Evolutionary conservation across 2,797 vertebrate genomes (phyloP).

Genomic region (Trachurus trachurus): DNA sequence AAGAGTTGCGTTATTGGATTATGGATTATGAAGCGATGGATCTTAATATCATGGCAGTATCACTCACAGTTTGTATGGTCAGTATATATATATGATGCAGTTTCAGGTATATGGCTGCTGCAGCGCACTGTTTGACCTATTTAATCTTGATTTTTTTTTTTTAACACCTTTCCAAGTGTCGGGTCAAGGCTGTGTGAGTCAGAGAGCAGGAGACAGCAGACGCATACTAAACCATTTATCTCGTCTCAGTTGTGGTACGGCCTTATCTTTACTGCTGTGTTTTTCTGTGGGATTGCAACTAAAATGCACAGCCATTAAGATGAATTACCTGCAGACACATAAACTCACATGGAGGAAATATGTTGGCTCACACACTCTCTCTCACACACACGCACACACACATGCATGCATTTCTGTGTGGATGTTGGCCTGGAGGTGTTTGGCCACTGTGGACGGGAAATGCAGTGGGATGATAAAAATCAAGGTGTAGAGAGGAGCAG

Average conservation of each 20-base stretch:
- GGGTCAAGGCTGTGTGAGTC: constrained; percentile 78
- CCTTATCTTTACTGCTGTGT: constrained; percentile 86
- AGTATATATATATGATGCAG: neutral
- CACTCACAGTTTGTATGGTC: neutral
- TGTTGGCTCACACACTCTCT: neutral
- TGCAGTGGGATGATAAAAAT: constrained; percentile 29
- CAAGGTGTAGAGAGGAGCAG: constrained; percentile 25
- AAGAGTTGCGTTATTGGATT: constrained; percentile 4
- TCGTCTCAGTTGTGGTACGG: constrained; percentile 36
- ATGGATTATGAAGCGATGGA: neutral
- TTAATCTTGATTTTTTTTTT: constrained; percentile 28
- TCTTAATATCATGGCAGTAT: neutral
- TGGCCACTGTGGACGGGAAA: constrained; percentile 2
- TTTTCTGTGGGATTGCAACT: constrained; percentile 75
- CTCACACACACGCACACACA: neutral
- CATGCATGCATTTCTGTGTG: neutral
- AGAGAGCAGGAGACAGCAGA: constrained; percentile 51
- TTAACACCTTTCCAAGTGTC: constrained; percentile 1
- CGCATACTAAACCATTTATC: constrained; percentile 62
- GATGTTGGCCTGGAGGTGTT: constrained; percentile 12
- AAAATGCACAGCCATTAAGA: constrained; percentile 69
- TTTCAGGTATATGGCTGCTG: neutral
- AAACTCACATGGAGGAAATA: constrained; percentile 1
- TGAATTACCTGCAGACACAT: constrained; percentile 53
- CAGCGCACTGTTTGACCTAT: constrained; percentile 11